These are phyloP conservation scores for Neostethus bicornis DNA, from an alignment of 2,797 vertebrate genomes.

Conservation along the genomic window DNA sequence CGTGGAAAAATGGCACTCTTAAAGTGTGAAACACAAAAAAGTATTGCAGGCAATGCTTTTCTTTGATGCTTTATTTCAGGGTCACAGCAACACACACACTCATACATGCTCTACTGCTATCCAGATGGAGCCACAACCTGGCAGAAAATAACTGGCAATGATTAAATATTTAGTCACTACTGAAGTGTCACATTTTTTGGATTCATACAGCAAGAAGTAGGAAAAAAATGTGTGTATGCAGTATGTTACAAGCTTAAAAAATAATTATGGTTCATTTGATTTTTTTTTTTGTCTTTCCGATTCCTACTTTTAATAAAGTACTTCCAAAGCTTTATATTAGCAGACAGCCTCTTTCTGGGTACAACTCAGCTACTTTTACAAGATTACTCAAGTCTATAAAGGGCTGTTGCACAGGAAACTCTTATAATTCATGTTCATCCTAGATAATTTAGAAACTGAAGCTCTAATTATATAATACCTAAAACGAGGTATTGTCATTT, in stretches of 20 bases:
- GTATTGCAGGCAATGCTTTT: slow-evolving; percentile 49
- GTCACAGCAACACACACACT: slow-evolving; percentile 36
- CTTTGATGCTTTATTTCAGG: slow-evolving; percentile 50
- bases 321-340: too few relatives aligned
- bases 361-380: too few relatives aligned
- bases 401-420: too few relatives aligned
- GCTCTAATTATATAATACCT: too few relatives aligned
- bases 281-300: not conserved
- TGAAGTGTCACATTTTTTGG: slow-evolving; percentile 49
- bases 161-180: slow-evolving; percentile 66
- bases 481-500: too few relatives aligned
- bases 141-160: slow-evolving; percentile 64
- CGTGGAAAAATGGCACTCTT: slow-evolving; percentile 5
- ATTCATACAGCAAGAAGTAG: slow-evolving; percentile 33
- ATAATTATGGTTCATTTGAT: not conserved
- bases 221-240: slow-evolving; percentile 24
- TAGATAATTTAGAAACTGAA: too few relatives aligned
- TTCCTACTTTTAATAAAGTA: not conserved
- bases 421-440: too few relatives aligned
- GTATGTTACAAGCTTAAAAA: not conserved
- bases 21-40: slow-evolving; percentile 26
- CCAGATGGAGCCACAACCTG: slow-evolving; percentile 75
- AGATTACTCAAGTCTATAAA: too few relatives aligned
- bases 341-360: too few relatives aligned
- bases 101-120: slow-evolving; percentile 58